These are phyloP conservation scores for Brachypalpus laphriformis DNA, from an alignment of 2,888 invertebrate species.

Conservation along the genomic window DNA sequence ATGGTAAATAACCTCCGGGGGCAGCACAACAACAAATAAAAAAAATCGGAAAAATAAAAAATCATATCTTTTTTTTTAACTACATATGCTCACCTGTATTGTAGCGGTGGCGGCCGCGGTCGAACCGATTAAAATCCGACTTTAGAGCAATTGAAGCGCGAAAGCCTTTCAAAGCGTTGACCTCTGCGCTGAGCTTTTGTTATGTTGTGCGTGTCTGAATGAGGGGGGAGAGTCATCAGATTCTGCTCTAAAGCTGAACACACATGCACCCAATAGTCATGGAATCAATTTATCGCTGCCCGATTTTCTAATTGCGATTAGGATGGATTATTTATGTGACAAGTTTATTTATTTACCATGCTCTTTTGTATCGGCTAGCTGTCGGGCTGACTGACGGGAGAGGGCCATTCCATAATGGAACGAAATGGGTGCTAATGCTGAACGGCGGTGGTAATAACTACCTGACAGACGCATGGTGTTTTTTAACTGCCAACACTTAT, in stretches of 20 bases:
- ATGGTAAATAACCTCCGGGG: constrained; percentile 51
- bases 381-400: too few relatives aligned
- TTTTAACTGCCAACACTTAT: neutral
- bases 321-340: constrained; percentile 55
- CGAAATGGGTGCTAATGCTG: neutral
- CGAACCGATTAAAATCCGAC: constrained; percentile 38
- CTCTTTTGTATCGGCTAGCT: neutral
- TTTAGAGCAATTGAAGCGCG: constrained; percentile 49
- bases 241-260: constrained; percentile 1
- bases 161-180: constrained; percentile 58
- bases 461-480: too few relatives aligned
- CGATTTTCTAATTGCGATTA: constrained; percentile 45
- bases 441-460: neutral
- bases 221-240: neutral
- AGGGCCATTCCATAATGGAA: neutral
- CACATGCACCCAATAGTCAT: neutral
- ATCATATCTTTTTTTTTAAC: neutral
- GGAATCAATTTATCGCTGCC: constrained; percentile 28
- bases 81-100: neutral
- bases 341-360: constrained; percentile 21
- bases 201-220: constrained; percentile 6
- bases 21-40: neutral
- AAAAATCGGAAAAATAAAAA: neutral
- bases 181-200: constrained; percentile 32
- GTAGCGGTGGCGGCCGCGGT: neutral